Conservation (phyloP, 2,113 vertebrate species). For the Gobiocypris rarus region DNA sequence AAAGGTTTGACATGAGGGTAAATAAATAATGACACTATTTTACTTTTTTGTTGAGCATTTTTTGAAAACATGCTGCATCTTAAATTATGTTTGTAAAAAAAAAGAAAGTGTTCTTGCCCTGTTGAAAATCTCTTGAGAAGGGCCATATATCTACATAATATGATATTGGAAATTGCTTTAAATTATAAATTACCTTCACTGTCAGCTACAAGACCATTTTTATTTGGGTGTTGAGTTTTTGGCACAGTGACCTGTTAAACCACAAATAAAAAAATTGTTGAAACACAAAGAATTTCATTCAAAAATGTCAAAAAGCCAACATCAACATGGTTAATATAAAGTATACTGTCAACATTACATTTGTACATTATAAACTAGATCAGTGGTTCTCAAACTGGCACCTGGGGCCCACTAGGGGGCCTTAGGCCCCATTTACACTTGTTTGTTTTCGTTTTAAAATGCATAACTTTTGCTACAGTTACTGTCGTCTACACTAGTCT, state of each 20-base stretch:
- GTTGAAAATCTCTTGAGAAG: not conserved
- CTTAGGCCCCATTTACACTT: too few species aligned
- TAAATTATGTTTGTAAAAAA: not conserved
- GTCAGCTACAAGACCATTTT: slow-evolving; percentile 59
- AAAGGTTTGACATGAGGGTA: not conserved
- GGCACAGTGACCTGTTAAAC: slow-evolving; percentile 71
- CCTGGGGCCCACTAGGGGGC: too few species aligned
- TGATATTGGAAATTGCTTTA: not conserved
- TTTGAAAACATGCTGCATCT: not conserved
- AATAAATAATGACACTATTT: not conserved
- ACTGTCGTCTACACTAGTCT: too few species aligned
- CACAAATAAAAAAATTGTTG: slow-evolving; percentile 6
- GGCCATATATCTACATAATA: not conserved
- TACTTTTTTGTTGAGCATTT: not conserved
- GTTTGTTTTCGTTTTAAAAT: too few species aligned
- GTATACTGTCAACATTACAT: not conserved
- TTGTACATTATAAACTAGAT: not conserved
- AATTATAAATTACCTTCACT: slow-evolving; percentile 44
- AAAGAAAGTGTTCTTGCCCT: not conserved
- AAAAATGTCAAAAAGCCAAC: slow-evolving; percentile 17
- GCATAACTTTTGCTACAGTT: too few species aligned
- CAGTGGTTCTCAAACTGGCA: not conserved
- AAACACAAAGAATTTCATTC: not conserved
- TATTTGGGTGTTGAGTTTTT: slow-evolving; percentile 63
- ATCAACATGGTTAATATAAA: not conserved